Conservation (phyloP, 2,888 invertebrate genomes). For the Drosophila trichaetosa region DNA sequence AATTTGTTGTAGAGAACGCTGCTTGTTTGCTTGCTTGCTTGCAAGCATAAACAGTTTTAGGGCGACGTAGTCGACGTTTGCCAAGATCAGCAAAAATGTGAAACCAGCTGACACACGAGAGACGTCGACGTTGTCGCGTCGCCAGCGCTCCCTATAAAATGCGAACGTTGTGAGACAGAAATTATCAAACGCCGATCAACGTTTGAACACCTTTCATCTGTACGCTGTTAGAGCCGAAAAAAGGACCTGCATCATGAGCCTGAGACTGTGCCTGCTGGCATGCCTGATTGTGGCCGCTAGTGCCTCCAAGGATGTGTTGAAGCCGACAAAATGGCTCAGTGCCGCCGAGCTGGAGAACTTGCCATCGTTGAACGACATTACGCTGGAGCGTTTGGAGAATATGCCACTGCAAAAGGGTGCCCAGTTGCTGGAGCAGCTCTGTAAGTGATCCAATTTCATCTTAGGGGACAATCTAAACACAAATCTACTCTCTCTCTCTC, state of each 20-base stretch:
- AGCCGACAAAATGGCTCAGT: conserved; percentile 72
- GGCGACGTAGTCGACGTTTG: conserved; percentile 30
- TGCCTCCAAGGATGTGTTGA: conserved; percentile 68
- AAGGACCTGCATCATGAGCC: conserved; percentile 49
- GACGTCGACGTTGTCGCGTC: conserved; percentile 21
- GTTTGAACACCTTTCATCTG: conserved; percentile 66
- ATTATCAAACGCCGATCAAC: conserved; percentile 69
- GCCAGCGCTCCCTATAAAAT: conserved; percentile 62
- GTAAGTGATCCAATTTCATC: conserved; percentile 54
- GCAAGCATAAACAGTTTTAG: conserved; percentile 45
- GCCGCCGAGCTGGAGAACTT: conserved; percentile 66
- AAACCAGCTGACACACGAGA: conserved; percentile 21
- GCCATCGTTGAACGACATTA: conserved; percentile 75
- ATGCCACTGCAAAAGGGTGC: conserved; percentile 75
- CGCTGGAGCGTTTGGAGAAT: conserved; percentile 69
- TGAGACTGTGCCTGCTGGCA: conserved; percentile 69
- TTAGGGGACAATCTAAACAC: background rate
- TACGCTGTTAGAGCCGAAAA: background rate
- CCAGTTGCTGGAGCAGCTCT: conserved; percentile 70
- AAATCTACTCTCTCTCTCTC: background rate
- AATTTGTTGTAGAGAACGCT: background rate
- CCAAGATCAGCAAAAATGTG: conserved; percentile 64
- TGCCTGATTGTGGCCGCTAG: conserved; percentile 63
- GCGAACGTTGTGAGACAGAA: background rate
- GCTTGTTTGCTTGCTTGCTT: conserved; percentile 18